Percentiles rank a stretch among this genome's conserved stretches.
Evolutionary conservation across 2,797 vertebrate species (phyloP).

Genomic region (Protonibea diacanthus): DNA sequence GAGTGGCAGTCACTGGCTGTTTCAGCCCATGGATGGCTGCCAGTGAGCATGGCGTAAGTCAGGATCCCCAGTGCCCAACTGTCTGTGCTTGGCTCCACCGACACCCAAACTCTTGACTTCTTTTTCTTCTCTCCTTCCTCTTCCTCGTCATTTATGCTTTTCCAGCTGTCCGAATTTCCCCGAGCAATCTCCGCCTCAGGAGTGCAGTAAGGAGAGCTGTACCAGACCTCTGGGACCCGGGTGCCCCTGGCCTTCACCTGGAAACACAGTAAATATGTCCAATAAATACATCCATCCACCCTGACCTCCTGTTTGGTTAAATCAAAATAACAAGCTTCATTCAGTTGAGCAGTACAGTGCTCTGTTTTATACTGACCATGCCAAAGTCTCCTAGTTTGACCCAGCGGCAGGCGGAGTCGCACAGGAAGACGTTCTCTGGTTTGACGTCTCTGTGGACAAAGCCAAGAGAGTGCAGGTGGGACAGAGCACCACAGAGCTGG

Average conservation of each 20-base stretch:
- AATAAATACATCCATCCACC: background rate
- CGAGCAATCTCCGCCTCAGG: slow-evolving; percentile 85
- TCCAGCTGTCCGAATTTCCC: slow-evolving; percentile 68
- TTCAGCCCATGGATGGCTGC: slow-evolving; percentile 93
- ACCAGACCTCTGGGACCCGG: slow-evolving; percentile 82
- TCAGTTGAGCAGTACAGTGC: too few relatives aligned
- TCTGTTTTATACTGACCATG: slow-evolving; percentile 78
- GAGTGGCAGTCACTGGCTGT: slow-evolving; percentile 86
- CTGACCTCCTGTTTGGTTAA: too few relatives aligned
- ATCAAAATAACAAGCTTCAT: too few relatives aligned
- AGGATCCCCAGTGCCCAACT: slow-evolving; percentile 94
- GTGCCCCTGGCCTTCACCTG: slow-evolving; percentile 80
- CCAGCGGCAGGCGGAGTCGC: slow-evolving; percentile 85
- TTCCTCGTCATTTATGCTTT: slow-evolving; percentile 30
- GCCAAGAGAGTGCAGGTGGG: slow-evolving; percentile 94
- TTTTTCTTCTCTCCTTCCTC: slow-evolving; percentile 18
- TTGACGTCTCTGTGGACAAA: slow-evolving; percentile 97
- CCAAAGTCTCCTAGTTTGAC: slow-evolving; percentile 95
- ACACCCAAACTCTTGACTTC: slow-evolving; percentile 68
- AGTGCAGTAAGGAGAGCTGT: slow-evolving; percentile 90
- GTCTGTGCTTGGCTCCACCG: slow-evolving; percentile 90
- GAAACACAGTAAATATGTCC: background rate
- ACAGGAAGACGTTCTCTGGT: slow-evolving; percentile 96
- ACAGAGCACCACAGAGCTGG: slow-evolving; percentile 91
- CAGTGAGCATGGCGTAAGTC: slow-evolving; percentile 92